phyloP scores from a whole-genome alignment of 2,113 vertebrate genomes.

The Poecilia latipinna region DNA sequence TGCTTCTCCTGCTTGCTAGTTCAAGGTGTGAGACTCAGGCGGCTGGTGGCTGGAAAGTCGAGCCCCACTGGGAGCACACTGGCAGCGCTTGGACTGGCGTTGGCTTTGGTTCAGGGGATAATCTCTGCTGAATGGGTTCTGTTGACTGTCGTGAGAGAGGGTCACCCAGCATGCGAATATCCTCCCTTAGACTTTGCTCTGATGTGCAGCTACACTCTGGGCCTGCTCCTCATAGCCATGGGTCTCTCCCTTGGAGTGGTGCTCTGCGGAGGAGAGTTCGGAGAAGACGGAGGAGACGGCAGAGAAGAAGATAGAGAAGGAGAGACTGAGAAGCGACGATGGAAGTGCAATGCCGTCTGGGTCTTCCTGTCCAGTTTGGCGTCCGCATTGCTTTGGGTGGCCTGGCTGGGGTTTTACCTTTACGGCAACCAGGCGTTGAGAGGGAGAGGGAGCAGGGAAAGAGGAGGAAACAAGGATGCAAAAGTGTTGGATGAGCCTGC shows the following conservation, averaged over 20 bases:
- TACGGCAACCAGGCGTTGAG: constrained; percentile 84
- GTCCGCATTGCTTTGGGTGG: constrained; percentile 91
- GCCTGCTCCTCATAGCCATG: constrained; percentile 85
- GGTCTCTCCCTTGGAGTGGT: constrained; percentile 86
- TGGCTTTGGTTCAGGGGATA: constrained; percentile 92
- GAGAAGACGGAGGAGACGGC: constrained; percentile 73
- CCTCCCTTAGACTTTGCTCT: constrained; percentile 93
- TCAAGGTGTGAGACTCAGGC: constrained; percentile 88
- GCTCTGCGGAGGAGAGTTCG: constrained; percentile 88
- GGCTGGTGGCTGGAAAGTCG: constrained; percentile 85
- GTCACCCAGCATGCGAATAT: constrained; percentile 89
- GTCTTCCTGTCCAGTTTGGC: constrained; percentile 88
- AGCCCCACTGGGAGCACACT: constrained; percentile 88
- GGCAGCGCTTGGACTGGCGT: constrained; percentile 83
- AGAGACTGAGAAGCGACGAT: constrained; percentile 82
- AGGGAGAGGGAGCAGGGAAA: constrained; percentile 49
- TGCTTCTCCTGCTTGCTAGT: constrained; percentile 95
- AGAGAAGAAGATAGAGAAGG: constrained; percentile 69
- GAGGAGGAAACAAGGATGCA: constrained; percentile 82
- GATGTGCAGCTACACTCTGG: constrained; percentile 90
- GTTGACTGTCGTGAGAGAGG: constrained; percentile 89
- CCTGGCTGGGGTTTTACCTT: constrained; percentile 96
- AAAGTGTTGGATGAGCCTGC: constrained; percentile 90
- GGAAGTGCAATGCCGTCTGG: constrained; percentile 92
- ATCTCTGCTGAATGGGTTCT: constrained; percentile 93